Evolutionary conservation across 2,888 invertebrate genomes (phyloP).

Genomic region (Thera obeliscata): DNA sequence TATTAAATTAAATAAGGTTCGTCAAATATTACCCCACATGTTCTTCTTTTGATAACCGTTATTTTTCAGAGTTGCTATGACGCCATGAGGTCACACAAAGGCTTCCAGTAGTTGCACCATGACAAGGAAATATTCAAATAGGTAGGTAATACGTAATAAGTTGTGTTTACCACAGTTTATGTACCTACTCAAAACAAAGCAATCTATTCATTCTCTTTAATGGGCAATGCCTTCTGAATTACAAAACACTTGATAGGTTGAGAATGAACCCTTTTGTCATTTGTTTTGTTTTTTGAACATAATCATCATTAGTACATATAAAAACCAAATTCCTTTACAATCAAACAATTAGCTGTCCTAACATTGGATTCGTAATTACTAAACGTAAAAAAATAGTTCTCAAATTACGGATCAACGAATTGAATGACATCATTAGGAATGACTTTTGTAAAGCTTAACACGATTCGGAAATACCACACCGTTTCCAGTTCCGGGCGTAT

Average conservation of each 20-base stretch:
- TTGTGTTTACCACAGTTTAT: conserved; percentile 11
- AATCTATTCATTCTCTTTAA: neutral
- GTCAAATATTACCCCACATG: conserved; percentile 25
- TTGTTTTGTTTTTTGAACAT: neutral
- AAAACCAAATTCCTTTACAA: conserved; percentile 5
- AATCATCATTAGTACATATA: neutral
- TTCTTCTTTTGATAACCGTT: conserved; percentile 27
- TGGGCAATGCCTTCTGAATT: neutral
- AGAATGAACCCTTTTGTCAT: neutral
- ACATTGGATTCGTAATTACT: conserved; percentile 14
- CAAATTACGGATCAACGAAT: conserved; percentile 24
- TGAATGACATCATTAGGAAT: conserved; percentile 29
- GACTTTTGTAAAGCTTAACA: conserved; percentile 3
- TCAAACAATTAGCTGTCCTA: conserved; percentile 3
- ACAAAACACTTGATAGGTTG: neutral
- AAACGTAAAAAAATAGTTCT: conserved; percentile 11
- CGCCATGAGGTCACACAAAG: conserved; percentile 34
- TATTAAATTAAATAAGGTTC: conserved; percentile 29
- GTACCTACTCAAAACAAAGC: neutral
- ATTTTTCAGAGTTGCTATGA: conserved; percentile 15
- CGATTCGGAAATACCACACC: conserved; percentile 17
- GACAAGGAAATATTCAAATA: conserved; percentile 26
- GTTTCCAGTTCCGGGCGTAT: conserved; percentile 7
- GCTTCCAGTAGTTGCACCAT: conserved; percentile 27
- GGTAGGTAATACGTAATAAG: neutral